Base-by-base conservation (phyloP, 2,888 invertebrate genomes). In the Clistopyga incitator region DNA sequence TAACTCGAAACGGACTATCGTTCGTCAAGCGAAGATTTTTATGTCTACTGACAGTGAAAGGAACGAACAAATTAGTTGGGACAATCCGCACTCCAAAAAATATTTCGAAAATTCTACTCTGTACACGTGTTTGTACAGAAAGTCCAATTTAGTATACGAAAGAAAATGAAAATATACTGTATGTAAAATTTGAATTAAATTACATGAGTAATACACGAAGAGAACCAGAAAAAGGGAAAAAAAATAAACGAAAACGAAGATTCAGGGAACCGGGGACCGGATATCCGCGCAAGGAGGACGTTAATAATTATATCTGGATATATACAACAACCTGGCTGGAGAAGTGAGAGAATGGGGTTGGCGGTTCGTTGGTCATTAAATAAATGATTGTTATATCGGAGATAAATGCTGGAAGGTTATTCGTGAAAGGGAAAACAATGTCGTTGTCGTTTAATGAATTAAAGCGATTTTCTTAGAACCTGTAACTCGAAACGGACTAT, bases 211-310 rank as follows among this genome's bases (percentile, higher is more conserved):
- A 45, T 8, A 18, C 61, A 42, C 45, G 6, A 34, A 67, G 54
- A 56, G 18, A 67, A 29, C 13, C 23, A 45, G 59, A 45, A 56
- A 10, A 54, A 78, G 13, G 70, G 29, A 42, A 45, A 42, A 52
- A 70, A 56, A 74, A n/a, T n/a, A n/a, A 29, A 29, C 13, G 6
- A 25, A 15, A 59, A 64, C 68, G 56, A 20, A 20, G 34, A 38
- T 13, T 20, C 29, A 59, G 52, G 50, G 74, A 83, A 72, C 77
- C 65, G 65, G 50, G 18, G 61, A 68, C 20, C 83, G 84, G 81
- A 84, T 75, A 81, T 81, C 78, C 81, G 78, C 38, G 71, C 72
- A 47, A 70, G 74, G 45, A 52, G 18, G 25, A 54, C 59, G 64
- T 59, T 78, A 68, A 84, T 78, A 56, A 61, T 70, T 70, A 34